Percentiles rank a stretch among this genome's conserved stretches.
Conservation (phyloP, 2,888 invertebrate genomes). For the Clunio marinus region DNA sequence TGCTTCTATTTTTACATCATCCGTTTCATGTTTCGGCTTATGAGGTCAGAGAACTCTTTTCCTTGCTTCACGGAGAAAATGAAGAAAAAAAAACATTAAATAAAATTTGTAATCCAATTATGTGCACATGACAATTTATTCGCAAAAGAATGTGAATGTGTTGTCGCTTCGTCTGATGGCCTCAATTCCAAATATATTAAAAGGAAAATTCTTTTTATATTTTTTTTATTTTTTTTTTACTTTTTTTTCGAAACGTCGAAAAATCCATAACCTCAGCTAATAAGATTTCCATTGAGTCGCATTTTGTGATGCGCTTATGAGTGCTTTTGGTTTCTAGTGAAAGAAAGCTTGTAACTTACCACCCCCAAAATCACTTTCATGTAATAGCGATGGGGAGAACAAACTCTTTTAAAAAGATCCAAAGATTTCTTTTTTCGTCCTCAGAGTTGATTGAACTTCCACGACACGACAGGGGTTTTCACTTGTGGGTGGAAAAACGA, state of each 20-base stretch:
- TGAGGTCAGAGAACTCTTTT: constrained; percentile 1
- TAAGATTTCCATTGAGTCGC: constrained; percentile 35
- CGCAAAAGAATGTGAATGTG: not conserved
- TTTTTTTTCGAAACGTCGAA: not conserved
- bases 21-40: not conserved
- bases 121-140: constrained; percentile 28
- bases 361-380: not conserved
- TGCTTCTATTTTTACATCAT: constrained; percentile 28
- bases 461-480: not conserved
- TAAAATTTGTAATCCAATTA: constrained; percentile 35
- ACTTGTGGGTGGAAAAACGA: not conserved
- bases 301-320: not conserved
- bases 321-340: constrained; percentile 4
- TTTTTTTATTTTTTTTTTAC: not conserved
- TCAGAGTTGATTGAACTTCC: constrained; percentile 24
- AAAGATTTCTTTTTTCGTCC: not conserved
- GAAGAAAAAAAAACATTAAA: constrained; percentile 16
- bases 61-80: not conserved
- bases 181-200: constrained; percentile 22
- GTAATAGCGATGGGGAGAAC: not conserved
- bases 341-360: constrained; percentile 2
- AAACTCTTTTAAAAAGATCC: not conserved
- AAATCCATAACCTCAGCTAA: constrained; percentile 36
- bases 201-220: constrained; percentile 24
- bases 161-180: constrained; percentile 13